Conservation (phyloP, 2,113 vertebrate species). For the Calidris pugnax region DNA sequence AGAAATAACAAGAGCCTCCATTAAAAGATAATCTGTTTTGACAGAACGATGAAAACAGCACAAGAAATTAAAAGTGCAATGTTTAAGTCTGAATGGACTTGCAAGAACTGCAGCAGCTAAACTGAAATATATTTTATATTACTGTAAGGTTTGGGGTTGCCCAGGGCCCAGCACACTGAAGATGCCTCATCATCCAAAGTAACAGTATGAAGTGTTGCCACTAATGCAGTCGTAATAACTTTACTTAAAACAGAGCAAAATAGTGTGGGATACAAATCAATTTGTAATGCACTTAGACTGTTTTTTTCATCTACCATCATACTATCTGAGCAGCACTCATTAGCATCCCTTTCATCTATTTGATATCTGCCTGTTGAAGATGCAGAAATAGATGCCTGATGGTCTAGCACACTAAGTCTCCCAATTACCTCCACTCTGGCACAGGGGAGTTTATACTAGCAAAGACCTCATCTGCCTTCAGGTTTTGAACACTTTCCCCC, state of each 20-base stretch:
- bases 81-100: not conserved
- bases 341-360: constrained; percentile 18
- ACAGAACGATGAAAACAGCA: not conserved
- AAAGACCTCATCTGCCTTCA: not conserved
- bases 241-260: not conserved
- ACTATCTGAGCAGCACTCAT: not conserved
- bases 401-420: not conserved
- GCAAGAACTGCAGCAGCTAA: not conserved
- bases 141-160: not conserved
- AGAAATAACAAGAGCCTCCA: not conserved
- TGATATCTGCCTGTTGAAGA: not conserved
- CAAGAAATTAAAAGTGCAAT: not conserved
- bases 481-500: not conserved
- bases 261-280: not conserved
- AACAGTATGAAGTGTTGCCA: not conserved
- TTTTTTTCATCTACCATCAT: not conserved
- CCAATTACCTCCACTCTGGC: not conserved
- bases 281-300: not conserved
- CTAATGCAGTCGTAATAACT: not conserved
- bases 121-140: not conserved
- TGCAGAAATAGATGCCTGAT: not conserved
- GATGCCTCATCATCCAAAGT: not conserved
- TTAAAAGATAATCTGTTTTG: not conserved
- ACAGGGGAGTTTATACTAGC: not conserved
- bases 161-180: not conserved